Evolutionary conservation across 2,797 vertebrate species (phyloP).

Genomic region (Hypotaenidia philippensis): DNA sequence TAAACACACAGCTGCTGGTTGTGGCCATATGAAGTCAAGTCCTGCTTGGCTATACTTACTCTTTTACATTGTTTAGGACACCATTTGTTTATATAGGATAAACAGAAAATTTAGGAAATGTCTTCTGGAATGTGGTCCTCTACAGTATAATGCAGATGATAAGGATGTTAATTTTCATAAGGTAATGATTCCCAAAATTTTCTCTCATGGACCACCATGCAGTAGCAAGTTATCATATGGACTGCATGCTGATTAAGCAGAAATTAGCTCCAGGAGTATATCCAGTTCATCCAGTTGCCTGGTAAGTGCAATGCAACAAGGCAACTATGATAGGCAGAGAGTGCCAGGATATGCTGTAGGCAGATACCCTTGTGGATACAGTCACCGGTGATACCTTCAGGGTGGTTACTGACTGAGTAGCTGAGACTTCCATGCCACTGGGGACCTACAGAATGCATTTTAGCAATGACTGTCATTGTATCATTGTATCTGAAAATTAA

Average conservation of each 20-base stretch:
- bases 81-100: neutral
- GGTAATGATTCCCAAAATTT: neutral
- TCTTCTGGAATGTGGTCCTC: neutral
- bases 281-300: neutral
- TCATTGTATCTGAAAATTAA: neutral
- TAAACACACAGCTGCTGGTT: neutral
- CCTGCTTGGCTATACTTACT: neutral
- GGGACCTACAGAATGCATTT: neutral
- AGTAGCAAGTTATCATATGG: neutral
- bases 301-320: neutral
- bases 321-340: fast-evolving
- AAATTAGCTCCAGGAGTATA: neutral
- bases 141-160: neutral
- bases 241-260: neutral
- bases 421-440: neutral
- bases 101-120: neutral
- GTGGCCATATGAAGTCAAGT: neutral
- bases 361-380: neutral
- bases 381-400: neutral
- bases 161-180: neutral
- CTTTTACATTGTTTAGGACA: neutral
- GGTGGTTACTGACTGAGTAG: neutral
- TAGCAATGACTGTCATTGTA: neutral
- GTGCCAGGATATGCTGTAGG: neutral
- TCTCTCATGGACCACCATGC: neutral